phyloP scores from a whole-genome alignment of 1,140 invertebrate genomes.

The Drosophila rhopaloa region DNA sequence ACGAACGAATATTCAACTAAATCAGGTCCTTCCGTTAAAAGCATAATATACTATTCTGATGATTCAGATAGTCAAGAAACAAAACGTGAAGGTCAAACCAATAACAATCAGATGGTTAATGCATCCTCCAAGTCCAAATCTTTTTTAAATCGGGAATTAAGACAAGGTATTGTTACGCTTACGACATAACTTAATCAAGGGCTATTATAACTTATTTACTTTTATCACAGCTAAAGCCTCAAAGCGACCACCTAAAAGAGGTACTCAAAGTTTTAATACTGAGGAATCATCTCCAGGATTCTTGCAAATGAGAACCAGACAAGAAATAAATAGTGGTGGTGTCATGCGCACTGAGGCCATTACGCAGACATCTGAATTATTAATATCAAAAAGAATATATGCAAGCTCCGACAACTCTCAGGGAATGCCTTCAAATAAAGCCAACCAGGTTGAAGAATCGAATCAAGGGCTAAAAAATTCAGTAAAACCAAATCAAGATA shows the following conservation, averaged over 20 bases:
- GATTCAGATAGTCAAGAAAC: not conserved
- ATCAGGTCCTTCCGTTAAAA: not conserved
- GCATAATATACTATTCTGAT: not conserved
- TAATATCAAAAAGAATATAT: not conserved
- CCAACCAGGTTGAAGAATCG: not conserved
- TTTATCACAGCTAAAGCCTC: not conserved
- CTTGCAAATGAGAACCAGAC: not conserved
- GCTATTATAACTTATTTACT: constrained; percentile 4
- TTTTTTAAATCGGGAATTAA: not conserved
- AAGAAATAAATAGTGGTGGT: not conserved
- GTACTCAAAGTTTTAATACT: not conserved
- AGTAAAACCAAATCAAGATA: not conserved
- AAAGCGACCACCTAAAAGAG: not conserved
- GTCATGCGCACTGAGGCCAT: constrained; percentile 6
- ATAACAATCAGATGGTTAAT: not conserved
- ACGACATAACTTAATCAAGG: not conserved
- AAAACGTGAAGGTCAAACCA: not conserved
- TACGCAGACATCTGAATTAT: constrained; percentile 7
- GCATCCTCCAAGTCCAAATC: not conserved
- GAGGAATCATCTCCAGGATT: not conserved
- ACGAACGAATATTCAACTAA: not conserved
- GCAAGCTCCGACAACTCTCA: not conserved
- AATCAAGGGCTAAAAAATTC: not conserved
- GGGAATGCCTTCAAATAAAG: too few species aligned
- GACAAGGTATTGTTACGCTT: not conserved